These are phyloP conservation scores for Hyposmocoma kahamanoa DNA, from an alignment of 1,140 invertebrate species.

Conservation along the genomic window DNA sequence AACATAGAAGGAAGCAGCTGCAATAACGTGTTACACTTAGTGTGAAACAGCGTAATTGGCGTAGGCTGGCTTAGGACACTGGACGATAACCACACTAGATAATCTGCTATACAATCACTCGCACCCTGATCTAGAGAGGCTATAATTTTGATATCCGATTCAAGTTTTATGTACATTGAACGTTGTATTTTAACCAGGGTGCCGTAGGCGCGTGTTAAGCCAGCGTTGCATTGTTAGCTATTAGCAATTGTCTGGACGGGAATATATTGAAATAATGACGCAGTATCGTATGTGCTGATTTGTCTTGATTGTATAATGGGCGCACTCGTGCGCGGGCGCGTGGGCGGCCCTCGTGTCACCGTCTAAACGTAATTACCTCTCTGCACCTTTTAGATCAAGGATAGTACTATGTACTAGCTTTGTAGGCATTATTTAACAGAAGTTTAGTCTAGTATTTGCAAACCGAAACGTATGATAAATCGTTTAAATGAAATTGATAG, in stretches of 20 bases:
- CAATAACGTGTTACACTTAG: slow-evolving; percentile 12
- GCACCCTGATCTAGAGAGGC: background rate
- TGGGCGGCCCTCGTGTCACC: slow-evolving; percentile 59
- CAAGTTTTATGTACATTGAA: slow-evolving; percentile 15
- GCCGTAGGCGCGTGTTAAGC: slow-evolving; percentile 4
- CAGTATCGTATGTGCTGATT: slow-evolving; percentile 40
- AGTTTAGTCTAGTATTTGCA: no score
- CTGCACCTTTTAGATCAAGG: slow-evolving; percentile 30
- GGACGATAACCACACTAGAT: background rate
- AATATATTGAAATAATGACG: slow-evolving; percentile 7
- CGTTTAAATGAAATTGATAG: no score
- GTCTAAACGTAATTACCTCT: slow-evolving; percentile 31
- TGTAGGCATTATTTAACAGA: no score
- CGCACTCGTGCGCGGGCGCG: slow-evolving; percentile 49
- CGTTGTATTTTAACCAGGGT: slow-evolving; percentile 8
- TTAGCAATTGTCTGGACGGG: slow-evolving; percentile 4
- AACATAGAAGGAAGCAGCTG: slow-evolving; percentile 13
- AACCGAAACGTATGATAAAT: no score
- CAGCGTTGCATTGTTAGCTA: slow-evolving; percentile 13
- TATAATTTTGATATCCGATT: background rate
- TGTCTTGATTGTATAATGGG: slow-evolving; percentile 66
- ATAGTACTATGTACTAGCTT: background rate
- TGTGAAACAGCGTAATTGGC: slow-evolving; percentile 17
- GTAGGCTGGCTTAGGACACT: slow-evolving; percentile 12
- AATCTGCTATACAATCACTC: background rate